phyloP scores from a whole-genome alignment of 1,140 invertebrate genomes.

The Ruditapes philippinarum region DNA sequence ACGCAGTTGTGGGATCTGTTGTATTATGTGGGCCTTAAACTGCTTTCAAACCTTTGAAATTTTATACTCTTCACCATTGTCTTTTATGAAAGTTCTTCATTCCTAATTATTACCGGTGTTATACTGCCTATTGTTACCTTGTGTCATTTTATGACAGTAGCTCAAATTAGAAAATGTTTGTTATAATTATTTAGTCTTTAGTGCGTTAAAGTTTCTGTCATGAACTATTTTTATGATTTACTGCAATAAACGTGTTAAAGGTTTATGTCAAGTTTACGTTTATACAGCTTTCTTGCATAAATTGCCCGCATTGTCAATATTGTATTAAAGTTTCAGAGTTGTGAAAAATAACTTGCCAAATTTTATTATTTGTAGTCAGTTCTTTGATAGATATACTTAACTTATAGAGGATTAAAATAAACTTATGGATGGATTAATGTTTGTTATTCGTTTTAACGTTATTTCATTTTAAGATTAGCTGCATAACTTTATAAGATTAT shows the following conservation, averaged over 20 bases:
- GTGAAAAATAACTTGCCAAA: conserved; percentile 29
- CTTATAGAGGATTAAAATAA: conserved; percentile 21
- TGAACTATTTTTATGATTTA: not conserved
- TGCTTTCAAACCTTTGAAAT: no score
- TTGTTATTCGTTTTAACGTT: not conserved
- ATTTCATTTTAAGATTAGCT: conserved; percentile 15
- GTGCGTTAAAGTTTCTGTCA: not conserved
- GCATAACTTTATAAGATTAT: conserved; percentile 3
- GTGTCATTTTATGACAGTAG: not conserved
- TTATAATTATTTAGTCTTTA: not conserved
- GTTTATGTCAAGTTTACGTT: not conserved
- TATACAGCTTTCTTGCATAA: not conserved
- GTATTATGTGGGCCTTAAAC: no score
- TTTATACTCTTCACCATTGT: not conserved
- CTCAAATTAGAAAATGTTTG: not conserved
- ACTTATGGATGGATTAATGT: conserved; percentile 39
- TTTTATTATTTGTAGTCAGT: conserved; percentile 11
- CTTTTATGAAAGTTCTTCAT: not conserved
- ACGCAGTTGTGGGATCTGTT: no score
- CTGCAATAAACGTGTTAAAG: not conserved
- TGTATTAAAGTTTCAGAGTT: conserved; percentile 23
- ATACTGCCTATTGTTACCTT: not conserved
- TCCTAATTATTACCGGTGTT: conserved; percentile 4
- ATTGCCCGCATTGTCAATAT: conserved; percentile 2
- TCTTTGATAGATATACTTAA: not conserved